Percentiles rank a stretch among this genome's conserved stretches.
These are phyloP conservation scores for Orbicella faveolata DNA, from an alignment of 64 coral and sea anemone genomes.

Conservation along the genomic window DNA sequence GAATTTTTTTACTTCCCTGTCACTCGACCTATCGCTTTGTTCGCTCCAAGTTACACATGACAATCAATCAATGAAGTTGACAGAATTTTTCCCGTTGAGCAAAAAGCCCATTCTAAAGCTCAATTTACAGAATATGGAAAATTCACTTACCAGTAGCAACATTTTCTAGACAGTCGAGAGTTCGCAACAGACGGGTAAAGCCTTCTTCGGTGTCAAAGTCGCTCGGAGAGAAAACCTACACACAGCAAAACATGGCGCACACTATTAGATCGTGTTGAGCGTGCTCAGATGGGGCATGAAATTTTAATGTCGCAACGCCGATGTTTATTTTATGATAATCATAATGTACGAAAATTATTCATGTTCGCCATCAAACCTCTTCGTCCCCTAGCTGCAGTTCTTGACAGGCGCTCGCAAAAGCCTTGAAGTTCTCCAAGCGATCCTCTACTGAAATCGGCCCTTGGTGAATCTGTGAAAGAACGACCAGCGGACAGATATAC, in stretches of 20 bases:
- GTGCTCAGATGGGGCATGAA: slow-evolving; percentile 69
- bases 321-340: slow-evolving; percentile 59
- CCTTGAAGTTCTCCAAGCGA: slow-evolving; percentile 12
- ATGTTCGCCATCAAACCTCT: slow-evolving; percentile 55
- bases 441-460: slow-evolving; percentile 34
- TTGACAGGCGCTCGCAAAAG: slow-evolving; percentile 67
- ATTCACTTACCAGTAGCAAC: slow-evolving; percentile 48
- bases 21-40: background rate
- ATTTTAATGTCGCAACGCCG: slow-evolving; percentile 56
- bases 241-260: slow-evolving; percentile 44
- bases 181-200: slow-evolving; percentile 26
- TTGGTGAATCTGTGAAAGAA: slow-evolving; percentile 48
- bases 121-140: slow-evolving; percentile 25
- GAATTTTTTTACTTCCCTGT: background rate
- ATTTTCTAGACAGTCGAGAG: slow-evolving; percentile 59
- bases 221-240: slow-evolving; percentile 43
- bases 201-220: slow-evolving; percentile 57
- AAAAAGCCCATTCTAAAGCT: background rate
- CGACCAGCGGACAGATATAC: slow-evolving; percentile 32
- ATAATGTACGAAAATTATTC: slow-evolving; percentile 57
- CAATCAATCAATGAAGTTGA: slow-evolving; percentile 44
- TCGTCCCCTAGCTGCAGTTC: slow-evolving; percentile 46
- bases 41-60: background rate
- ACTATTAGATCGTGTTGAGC: slow-evolving; percentile 48
- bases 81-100: slow-evolving; percentile 3